Conservation (phyloP, 2,888 invertebrate genomes). For the Spodoptera littoralis region DNA sequence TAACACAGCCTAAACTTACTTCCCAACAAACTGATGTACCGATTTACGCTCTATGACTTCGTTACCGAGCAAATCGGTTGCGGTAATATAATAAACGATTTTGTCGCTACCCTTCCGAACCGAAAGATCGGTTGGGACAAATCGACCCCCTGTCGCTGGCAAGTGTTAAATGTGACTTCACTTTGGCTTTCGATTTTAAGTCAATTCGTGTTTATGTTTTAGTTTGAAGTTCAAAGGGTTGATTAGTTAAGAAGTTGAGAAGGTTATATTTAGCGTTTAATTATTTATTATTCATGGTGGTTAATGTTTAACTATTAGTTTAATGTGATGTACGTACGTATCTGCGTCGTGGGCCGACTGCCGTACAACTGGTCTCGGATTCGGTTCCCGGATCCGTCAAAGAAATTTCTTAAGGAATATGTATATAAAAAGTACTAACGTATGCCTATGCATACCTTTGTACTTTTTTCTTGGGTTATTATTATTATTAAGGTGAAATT, state of each 20-base stretch:
- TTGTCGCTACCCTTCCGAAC: conserved; percentile 34
- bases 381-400: too few species aligned
- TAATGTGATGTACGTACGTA: too few species aligned
- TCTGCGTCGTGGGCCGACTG: too few species aligned
- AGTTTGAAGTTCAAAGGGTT: conserved; percentile 8
- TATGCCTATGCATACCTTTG: too few species aligned
- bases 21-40: conserved; percentile 34
- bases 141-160: conserved; percentile 31
- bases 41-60: conserved; percentile 58
- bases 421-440: too few species aligned
- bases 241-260: not conserved
- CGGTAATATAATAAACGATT: conserved; percentile 60
- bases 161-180: conserved; percentile 32
- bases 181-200: conserved; percentile 22
- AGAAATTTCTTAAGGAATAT: too few species aligned
- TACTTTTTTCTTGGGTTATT: too few species aligned
- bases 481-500: too few species aligned
- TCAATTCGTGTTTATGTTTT: conserved; percentile 16
- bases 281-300: too few species aligned
- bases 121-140: conserved; percentile 44
- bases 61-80: conserved; percentile 63
- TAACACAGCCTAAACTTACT: conserved; percentile 6
- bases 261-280: too few species aligned
- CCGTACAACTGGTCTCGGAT: too few species aligned
- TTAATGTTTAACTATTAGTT: too few species aligned